Evolutionary conservation across 2,113 vertebrate species (phyloP).

Genomic region (Vombatus ursinus): DNA sequence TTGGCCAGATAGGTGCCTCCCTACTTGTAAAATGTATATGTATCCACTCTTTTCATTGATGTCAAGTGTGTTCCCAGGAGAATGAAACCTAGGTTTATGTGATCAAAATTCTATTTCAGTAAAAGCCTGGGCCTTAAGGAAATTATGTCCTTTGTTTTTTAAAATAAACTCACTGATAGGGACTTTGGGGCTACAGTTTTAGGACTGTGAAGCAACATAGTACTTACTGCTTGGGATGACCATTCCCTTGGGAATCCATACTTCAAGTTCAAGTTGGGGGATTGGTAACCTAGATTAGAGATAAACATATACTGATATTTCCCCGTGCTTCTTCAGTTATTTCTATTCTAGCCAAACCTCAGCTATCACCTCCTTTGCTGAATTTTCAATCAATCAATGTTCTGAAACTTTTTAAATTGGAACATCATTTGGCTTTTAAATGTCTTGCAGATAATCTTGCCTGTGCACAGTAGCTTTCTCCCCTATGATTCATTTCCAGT

Average conservation of each 20-base stretch:
- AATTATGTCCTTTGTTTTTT: not conserved
- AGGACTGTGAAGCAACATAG: not conserved
- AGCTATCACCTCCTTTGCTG: not conserved
- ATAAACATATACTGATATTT: not conserved
- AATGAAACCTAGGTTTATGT: not conserved
- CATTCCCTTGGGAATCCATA: not conserved
- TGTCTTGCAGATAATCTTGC: constrained; percentile 20
- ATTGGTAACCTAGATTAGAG: not conserved
- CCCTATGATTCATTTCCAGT: not conserved
- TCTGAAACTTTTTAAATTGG: constrained; percentile 18
- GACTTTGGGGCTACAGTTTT: not conserved
- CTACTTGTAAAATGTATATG: not conserved
- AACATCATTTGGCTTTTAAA: constrained; percentile 22
- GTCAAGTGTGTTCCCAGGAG: not conserved
- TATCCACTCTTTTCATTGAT: not conserved
- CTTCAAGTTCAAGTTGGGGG: not conserved
- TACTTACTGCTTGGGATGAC: not conserved
- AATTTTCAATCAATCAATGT: constrained; percentile 18
- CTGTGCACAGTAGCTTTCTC: not conserved
- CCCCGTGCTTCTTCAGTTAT: not conserved
- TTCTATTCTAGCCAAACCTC: not conserved
- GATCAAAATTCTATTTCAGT: not conserved
- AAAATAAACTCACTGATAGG: not conserved
- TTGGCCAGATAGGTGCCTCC: not conserved
- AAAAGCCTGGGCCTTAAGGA: not conserved